These are phyloP conservation scores for Ataeniobius toweri DNA, from an alignment of 2,797 vertebrate species.

Conservation along the genomic window DNA sequence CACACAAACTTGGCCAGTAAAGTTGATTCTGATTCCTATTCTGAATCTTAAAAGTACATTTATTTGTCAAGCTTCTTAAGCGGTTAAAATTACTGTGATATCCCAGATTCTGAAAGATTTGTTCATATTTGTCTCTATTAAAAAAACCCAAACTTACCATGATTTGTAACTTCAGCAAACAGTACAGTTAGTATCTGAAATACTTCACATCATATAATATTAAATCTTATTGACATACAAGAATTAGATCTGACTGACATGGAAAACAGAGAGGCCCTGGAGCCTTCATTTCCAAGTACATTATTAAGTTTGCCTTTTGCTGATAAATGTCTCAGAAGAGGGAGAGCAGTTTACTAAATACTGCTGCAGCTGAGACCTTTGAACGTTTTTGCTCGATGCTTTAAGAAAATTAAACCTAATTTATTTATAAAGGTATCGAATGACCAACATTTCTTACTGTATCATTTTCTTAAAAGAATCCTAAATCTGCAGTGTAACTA, in stretches of 20 bases:
- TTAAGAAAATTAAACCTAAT: not conserved
- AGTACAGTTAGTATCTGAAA: not conserved
- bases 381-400: not conserved
- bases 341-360: slow-evolving; percentile 1
- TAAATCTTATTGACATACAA: slow-evolving; percentile 16
- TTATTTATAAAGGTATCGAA: not conserved
- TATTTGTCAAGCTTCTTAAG: too few species aligned
- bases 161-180: not conserved
- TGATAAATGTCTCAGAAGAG: slow-evolving; percentile 28
- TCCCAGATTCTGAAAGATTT: not conserved
- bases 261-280: slow-evolving; percentile 6
- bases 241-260: slow-evolving; percentile 6
- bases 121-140: not conserved
- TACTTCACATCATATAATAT: not conserved
- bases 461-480: not conserved
- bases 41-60: too few species aligned
- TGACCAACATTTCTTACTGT: not conserved
- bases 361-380: slow-evolving; percentile 15
- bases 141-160: not conserved
- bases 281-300: slow-evolving; percentile 17
- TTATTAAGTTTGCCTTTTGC: slow-evolving; percentile 47
- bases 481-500: not conserved
- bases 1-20: too few species aligned
- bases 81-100: not conserved
- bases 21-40: too few species aligned